These are phyloP conservation scores for Drosophila macrospina DNA, from an alignment of 2,888 invertebrate genomes.

Conservation along the genomic window DNA sequence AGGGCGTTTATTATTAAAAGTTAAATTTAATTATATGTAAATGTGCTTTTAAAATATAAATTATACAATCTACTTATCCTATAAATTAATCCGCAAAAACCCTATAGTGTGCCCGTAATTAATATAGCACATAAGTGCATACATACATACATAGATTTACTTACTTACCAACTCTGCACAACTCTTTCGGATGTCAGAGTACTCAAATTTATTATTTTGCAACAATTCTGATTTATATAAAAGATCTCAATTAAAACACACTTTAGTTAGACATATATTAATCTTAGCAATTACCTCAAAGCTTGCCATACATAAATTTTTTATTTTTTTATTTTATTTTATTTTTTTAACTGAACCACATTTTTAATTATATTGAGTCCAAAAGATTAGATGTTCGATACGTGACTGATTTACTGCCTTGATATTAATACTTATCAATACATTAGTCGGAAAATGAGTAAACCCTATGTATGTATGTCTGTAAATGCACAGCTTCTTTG, in stretches of 20 bases:
- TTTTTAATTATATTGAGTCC: too few relatives aligned
- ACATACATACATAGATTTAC: conserved; percentile 1
- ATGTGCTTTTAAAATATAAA: conserved; percentile 67
- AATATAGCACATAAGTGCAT: conserved; percentile 26
- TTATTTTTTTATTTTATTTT: neutral
- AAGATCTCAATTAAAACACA: too few relatives aligned
- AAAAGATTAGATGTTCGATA: neutral
- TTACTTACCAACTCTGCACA: neutral
- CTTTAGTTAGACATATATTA: too few relatives aligned
- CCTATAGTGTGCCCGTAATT: conserved; percentile 4
- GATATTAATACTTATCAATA: neutral
- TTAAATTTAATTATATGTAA: conserved; percentile 60
- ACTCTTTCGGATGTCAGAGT: neutral
- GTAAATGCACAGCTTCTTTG: conserved; percentile 23
- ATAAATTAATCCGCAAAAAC: conserved; percentile 26
- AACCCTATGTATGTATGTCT: conserved; percentile 30
- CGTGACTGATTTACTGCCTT: neutral
- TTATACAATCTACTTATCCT: conserved; percentile 46
- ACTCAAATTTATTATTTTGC: neutral
- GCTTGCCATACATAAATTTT: neutral
- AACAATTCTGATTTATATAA: neutral
- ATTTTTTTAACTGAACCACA: neutral
- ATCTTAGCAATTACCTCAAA: neutral
- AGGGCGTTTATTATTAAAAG: conserved; percentile 47
- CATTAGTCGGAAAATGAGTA: neutral